phyloP scores from a whole-genome alignment of 2,797 vertebrate genomes.

The Lophura swinhoii region DNA sequence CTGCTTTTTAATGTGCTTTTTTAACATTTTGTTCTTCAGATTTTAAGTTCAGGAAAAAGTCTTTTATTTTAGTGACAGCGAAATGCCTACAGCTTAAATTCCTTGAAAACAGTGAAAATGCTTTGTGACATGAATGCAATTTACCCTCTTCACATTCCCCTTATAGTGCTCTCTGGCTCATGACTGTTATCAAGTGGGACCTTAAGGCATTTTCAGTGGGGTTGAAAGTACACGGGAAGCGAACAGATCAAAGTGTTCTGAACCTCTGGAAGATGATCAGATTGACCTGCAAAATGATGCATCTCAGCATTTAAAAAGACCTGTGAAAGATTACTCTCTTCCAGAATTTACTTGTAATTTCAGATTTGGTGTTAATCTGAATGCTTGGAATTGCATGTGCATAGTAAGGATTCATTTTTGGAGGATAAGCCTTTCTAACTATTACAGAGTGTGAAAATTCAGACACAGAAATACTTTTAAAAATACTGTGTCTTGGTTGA shows the following conservation, averaged over 20 bases:
- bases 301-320: not conserved
- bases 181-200: not conserved
- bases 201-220: not conserved
- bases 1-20: constrained; percentile 42
- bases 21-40: constrained; percentile 37
- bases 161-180: not conserved
- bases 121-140: constrained; percentile 27
- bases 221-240: constrained; percentile 22
- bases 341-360: not conserved
- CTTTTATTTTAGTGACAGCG: constrained; percentile 40
- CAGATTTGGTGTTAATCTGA: not conserved
- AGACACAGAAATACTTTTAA: not conserved
- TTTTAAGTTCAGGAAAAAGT: not conserved
- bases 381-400: not conserved
- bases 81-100: constrained; percentile 35
- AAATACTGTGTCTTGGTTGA: not conserved
- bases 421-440: not conserved
- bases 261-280: not conserved
- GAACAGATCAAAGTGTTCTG: not conserved
- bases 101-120: constrained; percentile 35
- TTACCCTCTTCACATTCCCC: constrained; percentile 34
- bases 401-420: not conserved
- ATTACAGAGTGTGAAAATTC: not conserved
- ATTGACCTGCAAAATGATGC: not conserved
- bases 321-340: not conserved